Conservation (phyloP, 2,113 vertebrate species). For the Pangasianodon gigas region DNA sequence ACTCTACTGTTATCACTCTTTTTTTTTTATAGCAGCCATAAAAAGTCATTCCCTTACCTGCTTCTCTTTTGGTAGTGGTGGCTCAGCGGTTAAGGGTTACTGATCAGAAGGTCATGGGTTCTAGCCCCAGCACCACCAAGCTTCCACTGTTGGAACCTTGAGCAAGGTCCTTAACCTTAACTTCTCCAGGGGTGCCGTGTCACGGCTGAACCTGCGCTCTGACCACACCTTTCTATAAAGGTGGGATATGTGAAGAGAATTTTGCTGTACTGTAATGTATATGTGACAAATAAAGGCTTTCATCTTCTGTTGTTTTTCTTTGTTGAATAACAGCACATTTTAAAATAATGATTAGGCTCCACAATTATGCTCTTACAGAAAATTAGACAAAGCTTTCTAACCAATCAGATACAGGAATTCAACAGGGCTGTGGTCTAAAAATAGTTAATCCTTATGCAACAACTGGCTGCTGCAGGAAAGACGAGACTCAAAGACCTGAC, state of each 20-base stretch:
- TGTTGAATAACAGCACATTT: too few species aligned
- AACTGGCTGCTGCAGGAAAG: background rate
- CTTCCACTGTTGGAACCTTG: background rate
- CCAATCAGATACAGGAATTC: background rate
- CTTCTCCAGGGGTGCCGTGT: background rate
- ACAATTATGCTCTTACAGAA: background rate
- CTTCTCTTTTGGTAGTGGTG: background rate
- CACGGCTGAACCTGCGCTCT: background rate
- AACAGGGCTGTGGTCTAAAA: background rate
- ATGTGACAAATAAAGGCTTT: too few species aligned
- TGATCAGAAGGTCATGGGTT: background rate
- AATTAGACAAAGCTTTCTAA: background rate
- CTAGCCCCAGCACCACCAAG: background rate
- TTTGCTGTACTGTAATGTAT: too few species aligned
- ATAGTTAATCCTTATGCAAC: background rate
- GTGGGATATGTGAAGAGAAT: background rate
- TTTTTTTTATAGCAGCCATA: background rate
- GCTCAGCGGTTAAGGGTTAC: background rate
- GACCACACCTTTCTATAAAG: background rate
- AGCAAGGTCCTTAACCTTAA: background rate
- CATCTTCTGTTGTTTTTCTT: too few species aligned
- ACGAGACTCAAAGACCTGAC: background rate
- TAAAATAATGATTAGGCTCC: too few species aligned
- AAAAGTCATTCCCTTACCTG: background rate
- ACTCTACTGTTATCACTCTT: background rate